Base-by-base conservation (phyloP, 2,888 invertebrate genomes). In the Mesodorylaimus sp. region DNA sequence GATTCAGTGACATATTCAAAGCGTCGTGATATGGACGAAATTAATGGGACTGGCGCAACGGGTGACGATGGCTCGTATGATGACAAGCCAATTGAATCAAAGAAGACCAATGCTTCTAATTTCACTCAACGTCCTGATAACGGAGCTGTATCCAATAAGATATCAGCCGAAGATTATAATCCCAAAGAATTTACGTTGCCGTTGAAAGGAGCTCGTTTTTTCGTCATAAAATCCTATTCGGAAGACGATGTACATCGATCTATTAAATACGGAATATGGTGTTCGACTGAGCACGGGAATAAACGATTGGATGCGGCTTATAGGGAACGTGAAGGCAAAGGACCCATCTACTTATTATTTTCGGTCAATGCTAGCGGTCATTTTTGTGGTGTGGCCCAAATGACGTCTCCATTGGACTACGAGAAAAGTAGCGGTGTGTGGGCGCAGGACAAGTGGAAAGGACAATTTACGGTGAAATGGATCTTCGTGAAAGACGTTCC, bases 391-490 rank as follows among this genome's bases (percentile, higher is more conserved):
- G 87, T 95, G 82, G 93, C 93, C 43, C 86, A 89, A 70, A 95
- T 95, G 93, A 81, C 83, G 63, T 84, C 86, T 56, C 74, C 81
- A 24, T 85, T 95, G 58, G 93, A 95, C 73, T 91, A 91, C 71
- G 80, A 83, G 67, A 81, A 84, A 56, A 83, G 83, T 65, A 83
- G 87, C 58, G 84, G 80, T 58, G 91, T 93, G 61, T 95, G 93
- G 93, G 86, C 89, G 52, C 91, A 93, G 72, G 89, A 93, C 73
- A 95, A 95, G 75, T 95, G 93, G 93, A 91, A 89, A 72, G 89
- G 89, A 63, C 84, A 86, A 58, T 66, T 70, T 49, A 62, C 62
- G 70, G 91, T 95, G 58, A 84, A 87, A 70, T 95, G 95, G 95
- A 80, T 95, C 65, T 95, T 93, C 72, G 93, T 95, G 56, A 95